phyloP scores from a whole-genome alignment of 2,888 invertebrate species.

The Danaus chrysippus region DNA sequence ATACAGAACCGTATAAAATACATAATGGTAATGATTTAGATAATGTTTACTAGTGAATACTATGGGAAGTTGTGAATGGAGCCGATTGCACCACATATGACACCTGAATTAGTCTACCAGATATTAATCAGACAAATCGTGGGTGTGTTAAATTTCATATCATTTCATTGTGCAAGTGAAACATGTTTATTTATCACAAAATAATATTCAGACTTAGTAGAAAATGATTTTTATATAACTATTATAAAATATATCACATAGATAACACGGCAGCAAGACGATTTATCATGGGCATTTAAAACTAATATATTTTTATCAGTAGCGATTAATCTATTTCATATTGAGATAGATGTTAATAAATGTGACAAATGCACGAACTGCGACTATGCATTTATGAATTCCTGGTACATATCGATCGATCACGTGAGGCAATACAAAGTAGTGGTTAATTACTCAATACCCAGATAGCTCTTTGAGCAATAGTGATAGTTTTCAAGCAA shows the following conservation, averaged over 20 bases:
- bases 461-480: slow-evolving; percentile 26
- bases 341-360: slow-evolving; percentile 1
- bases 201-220: slow-evolving; percentile 4
- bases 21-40: slow-evolving; percentile 14
- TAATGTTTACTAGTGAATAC: slow-evolving; percentile 21
- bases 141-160: slow-evolving; percentile 11
- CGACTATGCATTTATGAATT: slow-evolving; percentile 5
- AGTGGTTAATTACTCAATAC: slow-evolving; percentile 28
- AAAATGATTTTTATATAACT: neutral
- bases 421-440: slow-evolving; percentile 29
- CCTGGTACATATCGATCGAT: slow-evolving; percentile 24
- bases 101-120: slow-evolving; percentile 17
- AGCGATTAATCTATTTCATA: slow-evolving; percentile 12
- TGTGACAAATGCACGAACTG: neutral
- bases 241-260: slow-evolving; percentile 1
- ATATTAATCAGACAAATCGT: slow-evolving; percentile 15
- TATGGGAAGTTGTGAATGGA: slow-evolving; percentile 16
- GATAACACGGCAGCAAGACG: neutral
- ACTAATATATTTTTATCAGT: slow-evolving; percentile 13
- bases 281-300: neutral
- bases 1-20: slow-evolving; percentile 22
- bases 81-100: slow-evolving; percentile 21
- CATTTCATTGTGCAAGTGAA: slow-evolving; percentile 2
- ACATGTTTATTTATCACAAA: slow-evolving; percentile 5
- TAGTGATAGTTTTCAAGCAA: slow-evolving; percentile 28